A percentile compares a stretch with the other conserved stretches of the same genome.
Evolutionary conservation across 2,888 invertebrate genomes (phyloP).

Genomic region (Phanerotoma sp.): DNA sequence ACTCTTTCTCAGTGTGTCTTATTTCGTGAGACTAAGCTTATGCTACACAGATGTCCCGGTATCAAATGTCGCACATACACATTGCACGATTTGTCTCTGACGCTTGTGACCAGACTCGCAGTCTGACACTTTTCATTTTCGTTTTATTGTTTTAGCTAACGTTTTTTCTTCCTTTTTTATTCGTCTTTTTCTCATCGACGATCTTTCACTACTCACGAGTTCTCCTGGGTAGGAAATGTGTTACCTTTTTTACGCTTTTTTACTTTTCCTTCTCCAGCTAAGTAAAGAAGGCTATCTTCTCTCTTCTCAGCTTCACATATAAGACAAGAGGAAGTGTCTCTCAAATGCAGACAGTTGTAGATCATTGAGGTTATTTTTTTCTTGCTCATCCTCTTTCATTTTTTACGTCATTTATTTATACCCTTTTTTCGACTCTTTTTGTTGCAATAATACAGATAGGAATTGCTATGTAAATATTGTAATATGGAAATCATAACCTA

Average conservation of each 20-base stretch:
- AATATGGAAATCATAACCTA: too few relatives aligned
- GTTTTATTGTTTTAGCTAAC: neutral
- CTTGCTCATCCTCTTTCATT: neutral
- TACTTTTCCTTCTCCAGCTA: neutral
- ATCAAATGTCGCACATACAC: slow-evolving; percentile 14
- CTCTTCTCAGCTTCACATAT: too few relatives aligned
- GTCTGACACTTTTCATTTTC: slow-evolving; percentile 5
- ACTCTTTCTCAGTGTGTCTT: neutral
- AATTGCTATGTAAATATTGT: too few relatives aligned
- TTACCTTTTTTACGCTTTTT: neutral
- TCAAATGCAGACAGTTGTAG: slow-evolving; percentile 1
- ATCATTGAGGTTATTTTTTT: neutral
- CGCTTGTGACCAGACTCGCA: slow-evolving; percentile 10
- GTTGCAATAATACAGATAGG: too few relatives aligned
- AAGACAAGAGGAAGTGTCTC: neutral
- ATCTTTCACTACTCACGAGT: too few relatives aligned
- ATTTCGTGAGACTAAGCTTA: slow-evolving; percentile 16
- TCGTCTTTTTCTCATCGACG: too few relatives aligned
- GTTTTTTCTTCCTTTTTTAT: neutral
- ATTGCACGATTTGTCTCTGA: slow-evolving; percentile 11
- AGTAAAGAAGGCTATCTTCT: neutral
- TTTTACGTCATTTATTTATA: too few relatives aligned
- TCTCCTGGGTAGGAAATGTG: neutral
- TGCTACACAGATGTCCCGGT: slow-evolving; percentile 35
- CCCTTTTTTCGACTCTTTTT: too few relatives aligned